These are phyloP conservation scores for Porites evermanni DNA, from an alignment of 92 coral and sea anemone species.

Conservation along the genomic window DNA sequence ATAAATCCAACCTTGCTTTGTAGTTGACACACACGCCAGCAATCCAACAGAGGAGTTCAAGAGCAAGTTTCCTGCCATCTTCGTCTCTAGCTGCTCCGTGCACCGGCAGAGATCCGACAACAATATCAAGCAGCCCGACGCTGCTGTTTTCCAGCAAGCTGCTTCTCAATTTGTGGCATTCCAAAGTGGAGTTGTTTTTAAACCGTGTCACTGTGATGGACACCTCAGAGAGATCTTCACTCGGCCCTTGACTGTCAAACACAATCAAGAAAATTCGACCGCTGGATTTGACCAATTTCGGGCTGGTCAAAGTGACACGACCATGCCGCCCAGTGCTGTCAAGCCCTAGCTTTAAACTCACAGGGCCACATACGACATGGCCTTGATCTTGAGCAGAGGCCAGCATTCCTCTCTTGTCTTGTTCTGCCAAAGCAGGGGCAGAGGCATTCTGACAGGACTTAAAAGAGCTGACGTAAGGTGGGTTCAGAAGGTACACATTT, in stretches of 20 bases:
- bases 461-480: slow-evolving; percentile 68
- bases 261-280: slow-evolving; percentile 82
- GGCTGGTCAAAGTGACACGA: slow-evolving; percentile 87
- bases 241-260: slow-evolving; percentile 68
- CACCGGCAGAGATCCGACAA: slow-evolving; percentile 47
- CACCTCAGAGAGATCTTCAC: slow-evolving; percentile 82
- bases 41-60: slow-evolving; percentile 94
- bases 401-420: slow-evolving; percentile 60
- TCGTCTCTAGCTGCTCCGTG: slow-evolving; percentile 55
- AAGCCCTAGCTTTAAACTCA: slow-evolving; percentile 70
- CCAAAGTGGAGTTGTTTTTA: slow-evolving; percentile 58
- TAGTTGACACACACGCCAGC: slow-evolving; percentile 91
- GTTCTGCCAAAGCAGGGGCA: slow-evolving; percentile 26
- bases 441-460: slow-evolving; percentile 36
- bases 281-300: slow-evolving; percentile 84
- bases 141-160: slow-evolving; percentile 79
- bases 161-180: slow-evolving; percentile 64
- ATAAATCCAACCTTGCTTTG: slow-evolving; percentile 65
- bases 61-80: slow-evolving; percentile 76
- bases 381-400: slow-evolving; percentile 74
- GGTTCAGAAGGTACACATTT: slow-evolving; percentile 69
- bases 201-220: slow-evolving; percentile 94
- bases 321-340: slow-evolving; percentile 77
- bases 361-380: slow-evolving; percentile 92
- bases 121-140: slow-evolving; percentile 76